Percentiles rank a stretch among this genome's conserved stretches.
Evolutionary conservation across 2,113 vertebrate genomes (phyloP).

Genomic region (Glaucomys volans): DNA sequence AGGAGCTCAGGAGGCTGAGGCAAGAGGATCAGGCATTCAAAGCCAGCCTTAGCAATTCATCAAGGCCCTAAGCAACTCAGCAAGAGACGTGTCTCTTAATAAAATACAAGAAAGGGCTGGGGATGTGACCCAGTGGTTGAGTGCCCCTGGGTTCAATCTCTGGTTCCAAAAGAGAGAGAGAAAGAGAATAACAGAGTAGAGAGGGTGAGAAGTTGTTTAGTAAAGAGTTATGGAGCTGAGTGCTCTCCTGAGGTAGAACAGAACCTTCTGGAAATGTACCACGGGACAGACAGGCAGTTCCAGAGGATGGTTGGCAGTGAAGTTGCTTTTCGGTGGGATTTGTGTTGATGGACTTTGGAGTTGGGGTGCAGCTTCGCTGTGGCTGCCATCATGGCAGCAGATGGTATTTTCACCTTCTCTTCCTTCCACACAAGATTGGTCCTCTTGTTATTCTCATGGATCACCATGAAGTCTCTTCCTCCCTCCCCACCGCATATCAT

Average conservation of each 20-base stretch:
- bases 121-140: too few species aligned
- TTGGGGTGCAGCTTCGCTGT: fast-evolving
- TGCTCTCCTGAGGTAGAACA: background rate
- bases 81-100: too few species aligned
- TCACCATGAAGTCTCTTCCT: background rate
- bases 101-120: too few species aligned
- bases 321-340: background rate
- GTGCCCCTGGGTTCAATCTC: too few species aligned
- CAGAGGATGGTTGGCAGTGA: background rate
- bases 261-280: background rate
- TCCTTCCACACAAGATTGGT: background rate
- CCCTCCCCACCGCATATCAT: background rate
- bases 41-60: too few species aligned
- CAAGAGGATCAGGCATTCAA: too few species aligned
- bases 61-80: too few species aligned
- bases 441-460: background rate
- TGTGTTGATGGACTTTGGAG: background rate
- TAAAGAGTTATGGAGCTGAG: background rate
- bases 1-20: too few species aligned
- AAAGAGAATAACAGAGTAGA: background rate
- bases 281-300: fast-evolving
- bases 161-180: too few species aligned
- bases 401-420: background rate
- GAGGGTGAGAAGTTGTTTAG: background rate
- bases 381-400: fast-evolving